phyloP scores from a whole-genome alignment of 2,113 vertebrate species.

The Oreotragus oreotragus region DNA sequence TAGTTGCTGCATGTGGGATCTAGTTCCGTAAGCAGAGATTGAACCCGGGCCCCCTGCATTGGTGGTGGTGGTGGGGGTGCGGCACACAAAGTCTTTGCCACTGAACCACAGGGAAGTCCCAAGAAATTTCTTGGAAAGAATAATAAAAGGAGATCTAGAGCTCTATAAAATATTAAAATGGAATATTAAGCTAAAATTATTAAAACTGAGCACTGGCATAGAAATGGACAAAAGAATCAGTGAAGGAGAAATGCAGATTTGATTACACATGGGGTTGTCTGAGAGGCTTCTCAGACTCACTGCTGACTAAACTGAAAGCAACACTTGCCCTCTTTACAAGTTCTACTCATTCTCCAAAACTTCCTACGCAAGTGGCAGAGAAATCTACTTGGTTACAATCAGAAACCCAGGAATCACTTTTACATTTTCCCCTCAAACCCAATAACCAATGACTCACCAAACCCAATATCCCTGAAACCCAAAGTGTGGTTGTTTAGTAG shows the following conservation, averaged over 20 bases:
- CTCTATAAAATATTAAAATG: not conserved
- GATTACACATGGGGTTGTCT: not conserved
- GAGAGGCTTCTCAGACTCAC: not conserved
- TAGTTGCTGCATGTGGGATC: not conserved
- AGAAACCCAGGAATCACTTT: not conserved
- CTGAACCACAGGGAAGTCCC: not conserved
- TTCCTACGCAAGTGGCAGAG: not conserved
- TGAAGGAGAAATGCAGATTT: not conserved
- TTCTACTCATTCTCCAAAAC: not conserved
- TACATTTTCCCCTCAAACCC: not conserved
- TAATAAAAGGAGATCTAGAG: not conserved
- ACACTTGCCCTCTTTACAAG: not conserved
- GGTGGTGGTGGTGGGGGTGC: fast-evolving
- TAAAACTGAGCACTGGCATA: not conserved
- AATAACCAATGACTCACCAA: not conserved
- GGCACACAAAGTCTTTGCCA: not conserved
- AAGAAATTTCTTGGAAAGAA: not conserved
- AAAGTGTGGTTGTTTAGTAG: not conserved
- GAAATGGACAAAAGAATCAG: not conserved
- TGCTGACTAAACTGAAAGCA: not conserved
- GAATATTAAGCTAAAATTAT: not conserved
- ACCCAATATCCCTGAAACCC: not conserved
- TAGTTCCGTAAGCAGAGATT: not conserved
- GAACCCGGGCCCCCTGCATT: not conserved
- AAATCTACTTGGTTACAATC: not conserved